Conservation (phyloP, 2,797 vertebrate species). For the Eupleurogrammus muticus region DNA sequence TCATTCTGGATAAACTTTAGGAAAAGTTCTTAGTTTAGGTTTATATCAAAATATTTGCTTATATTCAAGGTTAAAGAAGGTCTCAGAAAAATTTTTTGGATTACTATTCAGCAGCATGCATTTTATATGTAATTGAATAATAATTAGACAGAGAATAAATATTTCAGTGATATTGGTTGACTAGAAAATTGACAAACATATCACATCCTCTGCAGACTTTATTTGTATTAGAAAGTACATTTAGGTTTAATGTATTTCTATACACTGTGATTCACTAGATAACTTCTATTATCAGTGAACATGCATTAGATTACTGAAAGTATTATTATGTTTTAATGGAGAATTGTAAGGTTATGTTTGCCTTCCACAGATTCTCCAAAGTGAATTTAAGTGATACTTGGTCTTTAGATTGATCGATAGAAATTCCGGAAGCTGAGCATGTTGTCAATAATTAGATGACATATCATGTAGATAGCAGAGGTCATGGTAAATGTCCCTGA, state of each 20-base stretch:
- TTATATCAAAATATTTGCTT: background rate
- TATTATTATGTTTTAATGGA: background rate
- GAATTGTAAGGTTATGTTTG: background rate
- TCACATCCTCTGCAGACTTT: background rate
- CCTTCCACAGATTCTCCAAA: background rate
- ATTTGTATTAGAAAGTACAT: background rate
- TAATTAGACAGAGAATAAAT: background rate
- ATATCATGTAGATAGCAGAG: slow-evolving; percentile 14
- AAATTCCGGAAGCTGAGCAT: background rate
- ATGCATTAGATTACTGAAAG: background rate
- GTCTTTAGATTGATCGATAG: background rate
- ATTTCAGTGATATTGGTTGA: background rate
- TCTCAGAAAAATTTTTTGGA: too few species aligned
- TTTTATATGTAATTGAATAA: background rate
- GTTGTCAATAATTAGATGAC: background rate
- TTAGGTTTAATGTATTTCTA: background rate
- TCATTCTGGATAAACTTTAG: slow-evolving; percentile 9
- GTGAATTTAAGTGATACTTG: background rate
- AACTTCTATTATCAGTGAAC: background rate
- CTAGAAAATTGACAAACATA: background rate
- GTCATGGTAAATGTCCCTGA: background rate
- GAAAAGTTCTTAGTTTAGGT: background rate
- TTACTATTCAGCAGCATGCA: background rate
- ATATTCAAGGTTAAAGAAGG: background rate
- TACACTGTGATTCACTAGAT: too few species aligned